Conservation (phyloP, 2,113 vertebrate species). For the Lasiurus cinereus region DNA sequence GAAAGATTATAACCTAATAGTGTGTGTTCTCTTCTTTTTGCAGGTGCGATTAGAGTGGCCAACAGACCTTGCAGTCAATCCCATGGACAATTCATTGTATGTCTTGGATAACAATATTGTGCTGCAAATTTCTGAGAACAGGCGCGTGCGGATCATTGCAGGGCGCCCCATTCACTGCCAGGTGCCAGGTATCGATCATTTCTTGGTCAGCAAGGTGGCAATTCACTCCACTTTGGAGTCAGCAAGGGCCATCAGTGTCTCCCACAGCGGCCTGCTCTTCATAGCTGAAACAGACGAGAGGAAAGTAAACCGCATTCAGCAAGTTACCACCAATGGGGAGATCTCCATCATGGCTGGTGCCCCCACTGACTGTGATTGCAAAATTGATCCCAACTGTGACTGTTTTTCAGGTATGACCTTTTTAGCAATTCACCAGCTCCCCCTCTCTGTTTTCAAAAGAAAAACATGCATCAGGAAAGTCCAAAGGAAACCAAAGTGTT, state of each 20-base stretch:
- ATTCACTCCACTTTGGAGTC: slow-evolving; percentile 95
- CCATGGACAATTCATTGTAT: slow-evolving; percentile 97
- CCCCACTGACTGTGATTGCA: slow-evolving; percentile 98
- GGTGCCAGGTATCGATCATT: slow-evolving; percentile 95
- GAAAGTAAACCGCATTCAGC: slow-evolving; percentile 97
- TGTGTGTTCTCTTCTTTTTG: slow-evolving; percentile 58
- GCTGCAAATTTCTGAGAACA: slow-evolving; percentile 95
- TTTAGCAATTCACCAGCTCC: slow-evolving; percentile 66
- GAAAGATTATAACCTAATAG: slow-evolving; percentile 64
- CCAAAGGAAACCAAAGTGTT: slow-evolving; percentile 53
- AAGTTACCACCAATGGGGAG: slow-evolving; percentile 97
- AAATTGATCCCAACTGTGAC: slow-evolving; percentile 99
- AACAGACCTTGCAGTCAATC: slow-evolving; percentile 97
- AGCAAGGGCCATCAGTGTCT: slow-evolving; percentile 95
- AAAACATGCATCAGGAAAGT: slow-evolving; percentile 45
- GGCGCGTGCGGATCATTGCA: slow-evolving; percentile 95
- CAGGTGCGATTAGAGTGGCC: slow-evolving; percentile 98
- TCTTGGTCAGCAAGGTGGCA: slow-evolving; percentile 94
- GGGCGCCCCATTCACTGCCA: slow-evolving; percentile 99
- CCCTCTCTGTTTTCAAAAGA: slow-evolving; percentile 57
- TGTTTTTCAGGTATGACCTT: slow-evolving; percentile 94
- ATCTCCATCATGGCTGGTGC: slow-evolving; percentile 95
- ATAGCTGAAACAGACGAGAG: slow-evolving; percentile 98
- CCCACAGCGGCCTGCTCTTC: slow-evolving; percentile 95
- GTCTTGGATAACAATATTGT: slow-evolving; percentile 99